These are phyloP conservation scores for Corbicula japonica DNA, from an alignment of 2,888 invertebrate species.

Conservation along the genomic window DNA sequence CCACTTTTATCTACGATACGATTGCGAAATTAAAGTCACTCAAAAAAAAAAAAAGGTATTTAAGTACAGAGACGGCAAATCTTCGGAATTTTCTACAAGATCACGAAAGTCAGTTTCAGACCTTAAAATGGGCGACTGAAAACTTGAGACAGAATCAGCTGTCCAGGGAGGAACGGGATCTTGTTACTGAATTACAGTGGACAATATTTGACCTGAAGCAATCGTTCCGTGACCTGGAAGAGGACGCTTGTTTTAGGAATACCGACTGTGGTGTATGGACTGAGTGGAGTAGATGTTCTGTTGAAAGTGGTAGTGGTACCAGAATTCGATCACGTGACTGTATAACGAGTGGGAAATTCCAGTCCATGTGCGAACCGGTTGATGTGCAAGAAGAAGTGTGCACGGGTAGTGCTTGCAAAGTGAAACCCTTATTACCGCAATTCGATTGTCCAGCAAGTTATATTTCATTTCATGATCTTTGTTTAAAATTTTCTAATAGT, in stretches of 20 bases:
- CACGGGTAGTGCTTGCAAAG: constrained; percentile 9
- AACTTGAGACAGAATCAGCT: constrained; percentile 28
- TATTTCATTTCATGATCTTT: constrained; percentile 46
- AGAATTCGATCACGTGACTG: constrained; percentile 48
- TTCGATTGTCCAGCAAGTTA: constrained; percentile 54
- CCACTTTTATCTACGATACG: constrained; percentile 35
- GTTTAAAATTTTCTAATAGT: constrained; percentile 54
- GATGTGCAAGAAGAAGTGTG: constrained; percentile 37
- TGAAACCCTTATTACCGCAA: neutral
- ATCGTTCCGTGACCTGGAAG: constrained; percentile 35
- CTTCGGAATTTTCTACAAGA: constrained; percentile 21
- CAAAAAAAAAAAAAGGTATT: constrained; percentile 25
- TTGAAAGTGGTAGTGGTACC: constrained; percentile 47
- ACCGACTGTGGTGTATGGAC: constrained; percentile 49
- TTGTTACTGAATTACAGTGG: constrained; percentile 55
- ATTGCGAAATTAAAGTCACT: constrained; percentile 22
- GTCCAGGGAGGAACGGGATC: constrained; percentile 43
- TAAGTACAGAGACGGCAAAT: constrained; percentile 23
- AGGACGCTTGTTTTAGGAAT: constrained; percentile 44
- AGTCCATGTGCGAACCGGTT: constrained; percentile 51
- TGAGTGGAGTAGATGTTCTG: constrained; percentile 51
- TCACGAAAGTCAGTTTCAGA: constrained; percentile 30
- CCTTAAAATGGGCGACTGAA: constrained; percentile 45
- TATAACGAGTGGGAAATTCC: constrained; percentile 34
- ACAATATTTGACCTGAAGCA: constrained; percentile 57